Conservation (phyloP, 2,888 invertebrate species). For the Timema podura region DNA sequence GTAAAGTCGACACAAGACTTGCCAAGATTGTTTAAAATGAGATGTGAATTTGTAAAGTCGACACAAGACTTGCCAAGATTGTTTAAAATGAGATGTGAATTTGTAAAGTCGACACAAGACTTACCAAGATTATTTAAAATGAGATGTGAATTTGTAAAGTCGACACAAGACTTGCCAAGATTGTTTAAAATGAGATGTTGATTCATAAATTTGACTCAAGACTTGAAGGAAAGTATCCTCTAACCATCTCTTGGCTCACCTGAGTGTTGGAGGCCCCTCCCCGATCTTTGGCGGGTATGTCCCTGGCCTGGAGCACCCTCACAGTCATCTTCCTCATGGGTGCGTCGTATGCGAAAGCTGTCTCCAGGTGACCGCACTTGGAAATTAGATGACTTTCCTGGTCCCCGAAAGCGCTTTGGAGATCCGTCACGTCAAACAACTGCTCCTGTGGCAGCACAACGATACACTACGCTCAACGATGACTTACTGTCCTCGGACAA, state of each 20-base stretch:
- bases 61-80: too few relatives aligned
- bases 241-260: constrained; percentile 43
- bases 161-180: too few relatives aligned
- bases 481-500: constrained; percentile 13
- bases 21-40: too few relatives aligned
- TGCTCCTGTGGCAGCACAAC: constrained; percentile 48
- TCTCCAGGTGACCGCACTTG: constrained; percentile 76
- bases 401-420: constrained; percentile 35
- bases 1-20: too few relatives aligned
- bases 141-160: too few relatives aligned
- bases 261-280: constrained; percentile 66
- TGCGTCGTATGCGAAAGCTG: constrained; percentile 84
- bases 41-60: too few relatives aligned
- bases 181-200: not conserved
- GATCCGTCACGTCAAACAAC: constrained; percentile 45
- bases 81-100: too few relatives aligned
- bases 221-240: not conserved
- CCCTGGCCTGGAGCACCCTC: constrained; percentile 82
- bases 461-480: constrained; percentile 46
- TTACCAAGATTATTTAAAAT: too few relatives aligned
- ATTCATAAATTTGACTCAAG: not conserved
- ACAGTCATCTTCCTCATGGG: constrained; percentile 90
- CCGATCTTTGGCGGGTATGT: constrained; percentile 67
- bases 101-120: too few relatives aligned
- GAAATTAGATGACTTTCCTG: constrained; percentile 41